Base-by-base conservation (phyloP, 1,140 invertebrate genomes). In the Holotrichia oblita region DNA sequence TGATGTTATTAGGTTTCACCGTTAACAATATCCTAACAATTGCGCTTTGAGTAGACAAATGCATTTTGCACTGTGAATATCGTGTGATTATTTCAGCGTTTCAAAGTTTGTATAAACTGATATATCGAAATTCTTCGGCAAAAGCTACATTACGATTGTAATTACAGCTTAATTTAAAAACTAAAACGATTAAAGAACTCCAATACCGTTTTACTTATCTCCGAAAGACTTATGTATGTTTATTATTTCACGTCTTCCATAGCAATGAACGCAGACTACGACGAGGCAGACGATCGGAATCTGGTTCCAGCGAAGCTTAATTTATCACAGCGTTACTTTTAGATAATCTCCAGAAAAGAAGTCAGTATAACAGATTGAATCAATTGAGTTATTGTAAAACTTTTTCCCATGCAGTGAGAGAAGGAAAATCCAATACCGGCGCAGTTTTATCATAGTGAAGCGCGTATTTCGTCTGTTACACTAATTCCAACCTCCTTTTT, bases 301-400 rank as follows among this genome's bases (percentile, higher is more conserved):
- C 17, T 17, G 12, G 12, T n/a, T 55, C 48, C 14, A 55, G 3
- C 48, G 48, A 55, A 55, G 14, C n/a, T 55, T 55, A 55, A 55
- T 55, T 55, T 55, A 17, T 55, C 17, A 55, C 12, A n/a, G 48
- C 17, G 48, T 55, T 55, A 55, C 48, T 55, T 55, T 55, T 55
- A 55, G 48, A 55, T 55, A 55, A 55, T 55, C 48, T 55, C 48
- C 12, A 55, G 17, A n/a, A 55, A 55, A 55, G 17, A 55, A 55
- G 48, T 55, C 17, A 17, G 48, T 55, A 14, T 55, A 55, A 55
- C 48, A 55, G 48, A 55, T 55, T 55, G 48, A 55, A 55, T 55
- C 48, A 55, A 55, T 55, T 55, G 48, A 55, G 48, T 55, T 55
- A 55, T 55, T 55, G 48, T 55, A 55, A 55, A 55, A 55, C 48